Evolutionary conservation across 2,888 invertebrate species (phyloP), one percentile per base, ranked within the genome.

Genomic region (Corbicula japonica): DNA sequence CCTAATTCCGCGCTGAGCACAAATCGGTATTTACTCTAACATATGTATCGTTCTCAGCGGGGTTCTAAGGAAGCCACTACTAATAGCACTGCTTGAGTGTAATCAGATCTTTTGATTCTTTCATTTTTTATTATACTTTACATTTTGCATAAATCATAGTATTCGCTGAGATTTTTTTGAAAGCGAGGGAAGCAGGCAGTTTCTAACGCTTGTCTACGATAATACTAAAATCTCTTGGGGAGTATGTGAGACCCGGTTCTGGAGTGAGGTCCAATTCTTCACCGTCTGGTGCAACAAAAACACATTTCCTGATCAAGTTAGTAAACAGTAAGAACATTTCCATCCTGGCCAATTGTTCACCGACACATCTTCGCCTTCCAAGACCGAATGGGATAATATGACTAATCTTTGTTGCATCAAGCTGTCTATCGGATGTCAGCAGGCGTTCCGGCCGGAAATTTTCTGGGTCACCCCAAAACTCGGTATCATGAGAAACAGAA

Each of bases 341-440:
- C 54, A 74, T 73, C n/a, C 71, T 76, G 28, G 85, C 87, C 28
- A 90, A 56, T 10, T 73, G 61, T 73, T 91, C 89, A 1, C 91
- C 91, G 26, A 87, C 28, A 65, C 90, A 90, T 15, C 80, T 58
- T 38, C 90, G 72, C 30, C 82, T 63, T 8, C 91, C 91, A 48
- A 81, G 18, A 0, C 87, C 86, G 71, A 83, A 89, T 4, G 83
- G 65, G 12, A 84, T 41, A 65, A 88, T 77, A n/a, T 35, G 70
- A 12, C 78, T 76, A 8, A 46, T 66, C 62, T n/a, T 73, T 23
- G 3, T 21, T 18, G 35, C 52, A 52, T 76, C 50, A 21, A 83
- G 30, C 8, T 65, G 18, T 2, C 44, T 15, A 15, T 58, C 6
- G 4, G 48, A 26, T 21, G 26, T 38, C 3, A 74, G 50, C 52